Conservation (phyloP, 2,888 invertebrate genomes). For the Mactromeris polynyma region DNA sequence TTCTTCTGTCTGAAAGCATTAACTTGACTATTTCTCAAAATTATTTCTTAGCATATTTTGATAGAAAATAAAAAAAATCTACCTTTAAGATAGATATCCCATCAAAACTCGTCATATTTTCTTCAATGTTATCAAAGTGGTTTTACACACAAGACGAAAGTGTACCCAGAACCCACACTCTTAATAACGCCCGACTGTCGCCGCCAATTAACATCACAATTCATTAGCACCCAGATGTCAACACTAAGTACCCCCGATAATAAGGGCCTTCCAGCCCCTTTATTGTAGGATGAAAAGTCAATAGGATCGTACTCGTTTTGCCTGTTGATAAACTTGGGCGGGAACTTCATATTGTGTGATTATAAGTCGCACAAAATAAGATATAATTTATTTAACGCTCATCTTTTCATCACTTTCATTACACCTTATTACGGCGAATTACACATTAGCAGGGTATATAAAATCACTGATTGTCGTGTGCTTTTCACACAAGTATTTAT, state of each 20-base stretch:
- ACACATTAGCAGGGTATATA: neutral
- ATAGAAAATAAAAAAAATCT: too few relatives aligned
- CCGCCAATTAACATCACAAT: neutral
- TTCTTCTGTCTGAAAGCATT: too few relatives aligned
- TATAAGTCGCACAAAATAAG: neutral
- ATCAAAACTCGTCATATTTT: too few relatives aligned
- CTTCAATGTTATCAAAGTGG: too few relatives aligned
- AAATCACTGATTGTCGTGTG: conserved; percentile 1
- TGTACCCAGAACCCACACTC: too few relatives aligned
- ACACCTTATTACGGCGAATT: neutral
- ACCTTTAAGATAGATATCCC: too few relatives aligned
- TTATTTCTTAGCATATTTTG: too few relatives aligned
- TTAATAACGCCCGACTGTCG: neutral
- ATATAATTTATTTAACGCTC: conserved; percentile 14
- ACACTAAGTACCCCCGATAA: neutral
- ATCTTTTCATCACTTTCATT: neutral
- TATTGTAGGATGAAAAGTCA: neutral
- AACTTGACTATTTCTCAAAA: too few relatives aligned
- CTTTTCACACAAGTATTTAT: neutral
- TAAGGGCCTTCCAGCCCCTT: neutral
- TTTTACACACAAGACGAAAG: too few relatives aligned
- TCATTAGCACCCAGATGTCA: neutral
- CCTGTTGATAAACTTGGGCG: neutral
- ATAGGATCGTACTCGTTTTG: neutral
- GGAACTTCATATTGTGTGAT: neutral